Base-by-base conservation (phyloP, 2,888 invertebrate species). In the Vannuccia rotundouncinata region DNA sequence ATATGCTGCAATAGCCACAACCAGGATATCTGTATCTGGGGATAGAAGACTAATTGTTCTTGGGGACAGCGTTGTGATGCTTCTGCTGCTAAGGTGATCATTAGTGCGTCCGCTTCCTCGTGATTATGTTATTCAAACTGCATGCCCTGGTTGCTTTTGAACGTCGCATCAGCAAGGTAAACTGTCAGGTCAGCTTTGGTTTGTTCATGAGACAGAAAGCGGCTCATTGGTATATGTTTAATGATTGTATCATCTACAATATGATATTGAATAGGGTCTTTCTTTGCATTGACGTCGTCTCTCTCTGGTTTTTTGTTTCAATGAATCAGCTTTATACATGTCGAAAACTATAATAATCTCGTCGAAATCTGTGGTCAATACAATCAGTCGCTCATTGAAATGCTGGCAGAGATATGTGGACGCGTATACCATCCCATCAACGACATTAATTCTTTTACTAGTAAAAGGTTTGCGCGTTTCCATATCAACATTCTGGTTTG, bases 221-320 rank as follows among this genome's bases (percentile, higher is more conserved):
- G 13, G n/a, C 22, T 73, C 74, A 73, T 22, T 73, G 22, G 74
- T 22, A 73, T 73, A 27, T 73, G 74, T 27, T 27, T n/a, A 22
- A 73, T 73, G 74, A n/a, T 73, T n/a, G 74, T 73, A n/a, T 73
- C 74, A 73, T 73, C 74, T 73, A n/a, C 22, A 27, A 73, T 10
- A 22, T 73, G 22, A 73, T 73, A 73, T 73, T 73, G 74, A n/a
- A 73, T 27, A 27, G 74, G 74, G 29, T 73, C 74, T 27, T 59
- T n/a, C 59, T 59, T 27, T 27, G 22, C 27, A 5, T 27, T 73
- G 22, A 22, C 74, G n/a, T 73, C 74, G 27, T n/a, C 74, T 73
- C n/a, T 27, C n/a, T n/a, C 74, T n/a, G n/a, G 22, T n/a, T 73
- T 27, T 22, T 10, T 73, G 74, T 22, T 27, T n/a, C 74, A 73